Evolutionary conservation across 2,888 invertebrate genomes (phyloP).

Genomic region (Stenchaetothrips biformis): DNA sequence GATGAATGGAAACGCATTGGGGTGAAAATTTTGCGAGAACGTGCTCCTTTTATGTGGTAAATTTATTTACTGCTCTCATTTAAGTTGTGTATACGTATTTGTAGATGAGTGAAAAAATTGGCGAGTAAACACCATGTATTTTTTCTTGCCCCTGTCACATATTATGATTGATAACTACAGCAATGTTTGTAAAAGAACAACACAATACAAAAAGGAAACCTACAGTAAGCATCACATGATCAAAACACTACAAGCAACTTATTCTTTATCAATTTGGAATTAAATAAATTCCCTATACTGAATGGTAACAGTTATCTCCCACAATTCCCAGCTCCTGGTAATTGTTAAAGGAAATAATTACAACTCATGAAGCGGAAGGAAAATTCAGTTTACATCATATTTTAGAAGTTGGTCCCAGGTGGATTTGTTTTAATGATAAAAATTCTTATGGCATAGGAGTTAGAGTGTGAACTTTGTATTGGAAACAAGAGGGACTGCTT

Average conservation of each 20-base stretch:
- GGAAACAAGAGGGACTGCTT: no score
- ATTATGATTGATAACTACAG: no score
- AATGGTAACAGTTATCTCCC: no score
- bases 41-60: conserved; percentile 87
- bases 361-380: not conserved
- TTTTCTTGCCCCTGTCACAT: no score
- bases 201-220: no score
- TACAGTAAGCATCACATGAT: no score
- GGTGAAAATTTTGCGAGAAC: conserved; percentile 77
- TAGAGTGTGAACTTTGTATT: no score
- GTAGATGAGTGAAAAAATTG: not conserved
- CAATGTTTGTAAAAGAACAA: no score
- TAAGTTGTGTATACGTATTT: not conserved
- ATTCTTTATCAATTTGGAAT: no score
- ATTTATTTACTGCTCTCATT: not conserved
- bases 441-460: not conserved
- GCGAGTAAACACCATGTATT: no score
- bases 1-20: conserved; percentile 83
- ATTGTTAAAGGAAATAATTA: not conserved
- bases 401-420: not conserved
- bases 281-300: no score
- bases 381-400: not conserved
- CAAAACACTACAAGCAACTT: no score
- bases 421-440: not conserved
- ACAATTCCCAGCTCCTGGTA: not conserved